Conservation (phyloP, 2,113 vertebrate species). For the Chrysochloris asiatica region DNA sequence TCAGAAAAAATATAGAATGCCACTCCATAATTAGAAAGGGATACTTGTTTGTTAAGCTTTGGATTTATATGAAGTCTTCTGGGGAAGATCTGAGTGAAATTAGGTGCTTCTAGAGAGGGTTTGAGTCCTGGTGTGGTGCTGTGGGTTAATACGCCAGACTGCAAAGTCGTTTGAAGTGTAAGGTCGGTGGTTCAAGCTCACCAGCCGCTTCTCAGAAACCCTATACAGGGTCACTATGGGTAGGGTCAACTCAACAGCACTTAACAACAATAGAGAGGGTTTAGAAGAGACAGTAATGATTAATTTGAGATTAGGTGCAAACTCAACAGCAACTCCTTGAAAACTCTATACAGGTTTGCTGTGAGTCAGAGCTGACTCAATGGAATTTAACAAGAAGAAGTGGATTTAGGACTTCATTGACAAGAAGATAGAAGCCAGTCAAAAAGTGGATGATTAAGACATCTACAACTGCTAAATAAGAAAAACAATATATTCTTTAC, state of each 20-base stretch:
- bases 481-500: background rate
- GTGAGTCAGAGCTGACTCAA: background rate
- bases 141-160: too few species aligned
- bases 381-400: background rate
- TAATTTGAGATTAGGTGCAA: background rate
- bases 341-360: too few species aligned
- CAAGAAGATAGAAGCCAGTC: background rate
- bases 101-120: background rate
- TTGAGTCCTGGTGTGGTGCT: too few species aligned
- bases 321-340: background rate
- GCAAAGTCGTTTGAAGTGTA: too few species aligned
- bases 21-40: background rate
- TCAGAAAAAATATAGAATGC: background rate
- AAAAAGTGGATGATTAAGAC: background rate
- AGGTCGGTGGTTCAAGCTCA: too few species aligned
- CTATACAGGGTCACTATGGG: too few species aligned
- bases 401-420: background rate
- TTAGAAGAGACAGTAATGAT: too few species aligned
- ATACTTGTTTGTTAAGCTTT: background rate
- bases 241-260: too few species aligned
- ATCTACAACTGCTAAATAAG: background rate
- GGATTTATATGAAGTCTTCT: background rate
- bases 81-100: background rate
- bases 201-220: too few species aligned
- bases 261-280: too few species aligned